phyloP scores from a whole-genome alignment of 2,888 invertebrate species.

The Ichneumon xanthorius region DNA sequence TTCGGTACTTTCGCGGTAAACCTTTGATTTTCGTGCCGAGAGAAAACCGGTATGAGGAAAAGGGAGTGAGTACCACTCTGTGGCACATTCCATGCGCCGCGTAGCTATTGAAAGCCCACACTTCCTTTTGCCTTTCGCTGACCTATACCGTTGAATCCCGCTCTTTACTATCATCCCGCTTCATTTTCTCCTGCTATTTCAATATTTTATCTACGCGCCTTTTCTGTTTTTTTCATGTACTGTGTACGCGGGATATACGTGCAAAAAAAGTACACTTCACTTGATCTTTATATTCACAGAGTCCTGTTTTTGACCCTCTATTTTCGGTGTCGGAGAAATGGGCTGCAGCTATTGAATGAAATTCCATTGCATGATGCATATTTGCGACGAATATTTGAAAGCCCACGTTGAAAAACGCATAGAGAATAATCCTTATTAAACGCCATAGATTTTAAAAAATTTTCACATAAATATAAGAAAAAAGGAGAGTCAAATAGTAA shows the following conservation, averaged over 20 bases:
- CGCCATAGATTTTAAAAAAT: not conserved
- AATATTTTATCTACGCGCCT: conserved; percentile 49
- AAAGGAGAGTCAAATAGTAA: not conserved
- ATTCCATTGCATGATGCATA: not conserved
- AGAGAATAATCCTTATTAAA: not conserved
- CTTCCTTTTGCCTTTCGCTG: conserved; percentile 44
- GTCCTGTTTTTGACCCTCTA: not conserved
- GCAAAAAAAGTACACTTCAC: not conserved
- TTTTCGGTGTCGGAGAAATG: not conserved
- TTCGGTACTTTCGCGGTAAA: conserved; percentile 71
- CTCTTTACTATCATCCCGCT: conserved; percentile 33
- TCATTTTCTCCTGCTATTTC: conserved; percentile 50
- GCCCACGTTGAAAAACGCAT: not conserved
- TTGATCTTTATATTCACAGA: not conserved
- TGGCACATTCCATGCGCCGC: conserved; percentile 55
- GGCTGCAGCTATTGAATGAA: not conserved
- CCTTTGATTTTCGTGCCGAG: conserved; percentile 72
- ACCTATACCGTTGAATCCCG: conserved; percentile 34
- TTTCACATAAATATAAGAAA: not conserved
- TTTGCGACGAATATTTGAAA: not conserved
- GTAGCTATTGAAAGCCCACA: conserved; percentile 53
- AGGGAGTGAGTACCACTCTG: conserved; percentile 42
- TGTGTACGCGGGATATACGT: not conserved
- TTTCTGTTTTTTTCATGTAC: conserved; percentile 7
- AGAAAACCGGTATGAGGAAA: conserved; percentile 33